Evolutionary conservation across 2,113 vertebrate species (phyloP).

Genomic region (Lucifuga dentata): DNA sequence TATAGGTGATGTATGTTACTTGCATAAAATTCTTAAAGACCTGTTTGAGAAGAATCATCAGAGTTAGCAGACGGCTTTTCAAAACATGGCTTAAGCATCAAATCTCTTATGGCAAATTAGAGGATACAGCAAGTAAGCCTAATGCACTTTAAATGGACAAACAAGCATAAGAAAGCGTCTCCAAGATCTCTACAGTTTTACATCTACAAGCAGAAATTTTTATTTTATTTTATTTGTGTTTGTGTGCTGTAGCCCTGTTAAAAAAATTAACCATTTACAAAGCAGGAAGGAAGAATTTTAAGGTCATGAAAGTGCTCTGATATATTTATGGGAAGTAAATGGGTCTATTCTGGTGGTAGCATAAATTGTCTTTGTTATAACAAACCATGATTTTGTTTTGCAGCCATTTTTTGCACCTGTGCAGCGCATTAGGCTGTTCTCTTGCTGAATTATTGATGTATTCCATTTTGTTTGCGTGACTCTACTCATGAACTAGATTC

Average conservation of each 20-base stretch:
- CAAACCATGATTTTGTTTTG: neutral
- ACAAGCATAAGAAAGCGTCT: too few relatives aligned
- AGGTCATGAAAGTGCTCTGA: neutral
- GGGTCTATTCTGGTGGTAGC: neutral
- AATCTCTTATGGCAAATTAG: too few relatives aligned
- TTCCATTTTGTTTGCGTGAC: too few relatives aligned
- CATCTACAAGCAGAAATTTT: too few relatives aligned
- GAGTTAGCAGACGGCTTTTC: too few relatives aligned
- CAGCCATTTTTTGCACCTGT: neutral
- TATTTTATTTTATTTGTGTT: too few relatives aligned
- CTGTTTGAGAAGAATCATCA: neutral
- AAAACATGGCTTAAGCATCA: too few relatives aligned
- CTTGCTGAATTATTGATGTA: neutral
- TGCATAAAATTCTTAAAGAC: neutral
- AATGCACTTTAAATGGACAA: too few relatives aligned
- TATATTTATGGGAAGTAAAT: slow-evolving; percentile 3
- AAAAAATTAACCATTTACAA: neutral
- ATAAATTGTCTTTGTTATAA: neutral
- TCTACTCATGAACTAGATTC: too few relatives aligned
- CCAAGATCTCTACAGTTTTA: too few relatives aligned
- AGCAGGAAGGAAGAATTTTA: slow-evolving; percentile 19
- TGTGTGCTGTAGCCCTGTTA: too few relatives aligned
- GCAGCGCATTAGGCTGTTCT: neutral
- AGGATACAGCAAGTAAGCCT: too few relatives aligned
- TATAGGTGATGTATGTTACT: neutral